A percentile compares a stretch with the other conserved stretches of the same genome.
phyloP scores from a whole-genome alignment of 2,113 vertebrate species.

The Coptodon bakossiorum region DNA sequence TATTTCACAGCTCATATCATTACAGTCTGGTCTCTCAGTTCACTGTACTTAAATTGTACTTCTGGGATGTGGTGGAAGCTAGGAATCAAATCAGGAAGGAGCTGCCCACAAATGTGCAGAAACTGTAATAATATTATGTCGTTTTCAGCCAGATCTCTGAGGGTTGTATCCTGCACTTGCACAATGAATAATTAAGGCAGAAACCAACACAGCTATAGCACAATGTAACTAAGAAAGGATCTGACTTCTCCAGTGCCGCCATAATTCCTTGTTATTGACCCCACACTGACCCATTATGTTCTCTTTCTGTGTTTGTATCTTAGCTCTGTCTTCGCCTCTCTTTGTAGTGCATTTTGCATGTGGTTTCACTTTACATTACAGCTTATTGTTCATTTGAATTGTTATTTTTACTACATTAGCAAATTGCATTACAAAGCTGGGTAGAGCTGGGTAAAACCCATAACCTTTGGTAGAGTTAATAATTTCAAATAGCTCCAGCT shows the following conservation, averaged over 20 bases:
- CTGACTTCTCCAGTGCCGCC: not conserved
- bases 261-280: not conserved
- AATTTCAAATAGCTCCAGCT: not conserved
- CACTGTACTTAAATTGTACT: not conserved
- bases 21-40: not conserved
- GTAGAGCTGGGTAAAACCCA: not conserved
- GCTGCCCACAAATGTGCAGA: not conserved
- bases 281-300: not conserved
- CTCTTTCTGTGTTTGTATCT: not conserved
- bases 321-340: not conserved
- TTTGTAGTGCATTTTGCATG: not conserved
- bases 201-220: not conserved
- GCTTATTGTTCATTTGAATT: not conserved
- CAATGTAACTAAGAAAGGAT: not conserved
- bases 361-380: not conserved
- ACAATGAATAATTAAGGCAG: not conserved
- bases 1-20: not conserved
- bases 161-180: not conserved
- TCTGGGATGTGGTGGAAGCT: not conserved
- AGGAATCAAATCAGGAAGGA: not conserved
- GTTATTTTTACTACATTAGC: not conserved
- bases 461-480: not conserved
- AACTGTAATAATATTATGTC: not conserved
- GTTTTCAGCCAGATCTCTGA: not conserved
- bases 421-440: not conserved